Percentiles rank a stretch among this genome's conserved stretches.
Evolutionary conservation across 2,113 vertebrate genomes (phyloP).

Genomic region (Recurvirostra avosetta): DNA sequence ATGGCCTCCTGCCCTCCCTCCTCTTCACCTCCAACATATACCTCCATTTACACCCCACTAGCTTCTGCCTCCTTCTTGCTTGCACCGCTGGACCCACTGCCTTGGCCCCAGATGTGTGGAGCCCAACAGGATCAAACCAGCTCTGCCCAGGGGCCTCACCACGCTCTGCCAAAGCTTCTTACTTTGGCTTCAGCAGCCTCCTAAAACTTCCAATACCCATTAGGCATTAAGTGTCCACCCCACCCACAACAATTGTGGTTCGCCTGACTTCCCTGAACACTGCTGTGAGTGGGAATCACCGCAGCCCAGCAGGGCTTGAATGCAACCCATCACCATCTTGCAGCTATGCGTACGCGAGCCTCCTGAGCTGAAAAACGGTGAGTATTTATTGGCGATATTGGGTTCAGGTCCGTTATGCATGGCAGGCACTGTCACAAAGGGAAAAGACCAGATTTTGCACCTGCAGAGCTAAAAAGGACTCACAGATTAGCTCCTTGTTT

Average conservation of each 20-base stretch:
- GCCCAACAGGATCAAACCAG: not conserved
- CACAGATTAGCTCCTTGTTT: not conserved
- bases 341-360: not conserved
- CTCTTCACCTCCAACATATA: not conserved
- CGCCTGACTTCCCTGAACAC: not conserved
- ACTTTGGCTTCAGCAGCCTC: not conserved
- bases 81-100: not conserved
- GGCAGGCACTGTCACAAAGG: not conserved
- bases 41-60: not conserved
- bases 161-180: not conserved
- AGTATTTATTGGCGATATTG: not conserved
- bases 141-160: not conserved
- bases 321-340: not conserved
- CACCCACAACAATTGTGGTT: not conserved
- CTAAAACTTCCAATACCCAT: not conserved
- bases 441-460: not conserved
- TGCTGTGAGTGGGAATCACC: fast-evolving
- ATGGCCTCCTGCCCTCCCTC: not conserved
- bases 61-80: not conserved
- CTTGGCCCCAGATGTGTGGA: not conserved
- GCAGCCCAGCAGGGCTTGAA: not conserved
- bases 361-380: not conserved
- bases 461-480: not conserved
- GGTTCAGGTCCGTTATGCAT: not conserved
- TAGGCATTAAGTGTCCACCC: not conserved